phyloP scores from a whole-genome alignment of 2,797 vertebrate genomes.

The Centroberyx gerrardi region DNA sequence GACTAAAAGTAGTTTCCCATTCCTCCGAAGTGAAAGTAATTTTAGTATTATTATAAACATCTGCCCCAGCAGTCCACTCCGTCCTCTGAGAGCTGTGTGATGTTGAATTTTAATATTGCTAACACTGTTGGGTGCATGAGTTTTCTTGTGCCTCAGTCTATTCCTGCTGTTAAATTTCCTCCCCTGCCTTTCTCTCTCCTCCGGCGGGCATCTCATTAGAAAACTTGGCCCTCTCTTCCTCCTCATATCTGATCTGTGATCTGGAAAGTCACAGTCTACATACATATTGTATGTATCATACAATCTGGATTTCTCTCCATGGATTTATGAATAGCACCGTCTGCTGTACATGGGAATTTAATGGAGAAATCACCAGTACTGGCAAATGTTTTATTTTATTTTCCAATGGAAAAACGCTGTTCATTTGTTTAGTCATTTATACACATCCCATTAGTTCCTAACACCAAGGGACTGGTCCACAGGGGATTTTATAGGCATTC shows the following conservation, averaged over 20 bases:
- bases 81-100: constrained; percentile 62
- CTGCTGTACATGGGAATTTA: constrained; percentile 9
- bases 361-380: constrained; percentile 15
- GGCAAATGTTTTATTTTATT: constrained; percentile 15
- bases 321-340: constrained; percentile 32
- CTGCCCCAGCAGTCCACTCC: constrained; percentile 45
- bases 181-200: constrained; percentile 39
- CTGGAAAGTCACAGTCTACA: constrained; percentile 31
- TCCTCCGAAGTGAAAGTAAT: constrained; percentile 59
- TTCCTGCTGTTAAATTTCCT: constrained; percentile 66
- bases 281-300: constrained; percentile 32
- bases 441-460: constrained; percentile 40
- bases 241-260: constrained; percentile 56
- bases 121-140: constrained; percentile 40
- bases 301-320: constrained; percentile 24
- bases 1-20: constrained; percentile 49
- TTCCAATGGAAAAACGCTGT: constrained; percentile 1
- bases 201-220: constrained; percentile 58
- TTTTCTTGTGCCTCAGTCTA: constrained; percentile 55
- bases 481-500: constrained; percentile 24
- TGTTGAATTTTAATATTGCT: constrained; percentile 69
- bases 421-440: constrained; percentile 20
- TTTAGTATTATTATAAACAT: constrained; percentile 74
- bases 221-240: constrained; percentile 30
- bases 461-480: neutral